Evolutionary conservation across 2,888 invertebrate species (phyloP).

Genomic region (Calliopum simillimum): DNA sequence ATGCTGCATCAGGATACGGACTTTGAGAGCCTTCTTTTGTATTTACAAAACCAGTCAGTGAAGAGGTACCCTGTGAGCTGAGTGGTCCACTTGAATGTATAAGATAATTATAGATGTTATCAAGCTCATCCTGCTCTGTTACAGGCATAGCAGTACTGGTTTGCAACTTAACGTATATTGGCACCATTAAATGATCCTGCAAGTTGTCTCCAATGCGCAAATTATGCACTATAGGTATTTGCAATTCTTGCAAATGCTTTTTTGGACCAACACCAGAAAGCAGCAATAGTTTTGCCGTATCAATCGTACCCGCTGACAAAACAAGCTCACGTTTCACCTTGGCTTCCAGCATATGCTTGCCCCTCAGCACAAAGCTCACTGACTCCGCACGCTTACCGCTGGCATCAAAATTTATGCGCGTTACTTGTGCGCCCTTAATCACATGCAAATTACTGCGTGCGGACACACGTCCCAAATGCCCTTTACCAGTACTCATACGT

Average conservation of each 20-base stretch:
- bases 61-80: slow-evolving; percentile 59
- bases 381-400: slow-evolving; percentile 66
- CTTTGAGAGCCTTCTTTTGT: slow-evolving; percentile 65
- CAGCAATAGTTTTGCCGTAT: slow-evolving; percentile 61
- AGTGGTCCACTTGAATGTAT: slow-evolving; percentile 69
- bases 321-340: slow-evolving; percentile 55
- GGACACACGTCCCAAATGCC: slow-evolving; percentile 72
- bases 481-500: slow-evolving; percentile 80
- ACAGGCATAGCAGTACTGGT: slow-evolving; percentile 38
- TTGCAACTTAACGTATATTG: slow-evolving; percentile 64
- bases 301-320: slow-evolving; percentile 62
- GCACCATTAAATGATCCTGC: slow-evolving; percentile 80
- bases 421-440: slow-evolving; percentile 71
- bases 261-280: slow-evolving; percentile 63
- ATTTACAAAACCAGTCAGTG: slow-evolving; percentile 71
- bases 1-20: slow-evolving; percentile 73
- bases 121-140: slow-evolving; percentile 55
- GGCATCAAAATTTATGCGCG: slow-evolving; percentile 69
- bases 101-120: slow-evolving; percentile 67
- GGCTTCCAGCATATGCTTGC: slow-evolving; percentile 47
- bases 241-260: slow-evolving; percentile 49
- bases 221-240: slow-evolving; percentile 51
- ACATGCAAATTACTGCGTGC: slow-evolving; percentile 72
- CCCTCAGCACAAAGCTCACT: slow-evolving; percentile 69
- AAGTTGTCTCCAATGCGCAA: slow-evolving; percentile 77